These are phyloP conservation scores for Himalopsyche kuldschensis DNA, from an alignment of 2,888 invertebrate genomes.

Conservation along the genomic window DNA sequence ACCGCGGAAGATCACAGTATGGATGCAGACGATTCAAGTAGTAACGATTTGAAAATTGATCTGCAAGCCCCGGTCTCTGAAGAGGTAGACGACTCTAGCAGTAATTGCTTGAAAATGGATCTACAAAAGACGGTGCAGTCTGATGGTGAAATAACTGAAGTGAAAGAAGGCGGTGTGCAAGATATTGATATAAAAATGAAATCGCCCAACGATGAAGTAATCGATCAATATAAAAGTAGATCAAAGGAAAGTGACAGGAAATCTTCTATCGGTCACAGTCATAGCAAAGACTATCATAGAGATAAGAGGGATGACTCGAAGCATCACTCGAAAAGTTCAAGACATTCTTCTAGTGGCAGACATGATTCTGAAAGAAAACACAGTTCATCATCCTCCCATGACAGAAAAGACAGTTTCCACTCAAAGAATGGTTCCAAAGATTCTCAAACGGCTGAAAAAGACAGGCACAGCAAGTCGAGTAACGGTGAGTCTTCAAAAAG, in stretches of 20 bases:
- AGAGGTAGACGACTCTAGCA: constrained; percentile 23
- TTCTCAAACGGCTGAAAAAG: constrained; percentile 7
- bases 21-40: constrained; percentile 29
- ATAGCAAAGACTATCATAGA: constrained; percentile 42
- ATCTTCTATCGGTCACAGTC: constrained; percentile 45
- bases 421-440: constrained; percentile 15
- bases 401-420: constrained; percentile 25
- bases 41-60: constrained; percentile 27
- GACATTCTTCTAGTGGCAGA: constrained; percentile 29
- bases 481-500: constrained; percentile 51
- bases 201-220: constrained; percentile 29
- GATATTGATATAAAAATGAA: constrained; percentile 9
- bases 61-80: constrained; percentile 6
- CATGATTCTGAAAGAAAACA: constrained; percentile 32
- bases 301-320: constrained; percentile 52
- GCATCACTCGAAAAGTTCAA: constrained; percentile 46
- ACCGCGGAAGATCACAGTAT: constrained; percentile 23
- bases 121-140: constrained; percentile 10
- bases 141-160: constrained; percentile 6
- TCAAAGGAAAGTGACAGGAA: constrained; percentile 50
- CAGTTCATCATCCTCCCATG: constrained; percentile 30
- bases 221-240: constrained; percentile 20
- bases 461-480: constrained; percentile 23
- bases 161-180: neutral
- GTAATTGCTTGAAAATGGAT: constrained; percentile 26